Base-by-base conservation (phyloP, 2,888 invertebrate genomes). In the Prenolepis imparis region DNA sequence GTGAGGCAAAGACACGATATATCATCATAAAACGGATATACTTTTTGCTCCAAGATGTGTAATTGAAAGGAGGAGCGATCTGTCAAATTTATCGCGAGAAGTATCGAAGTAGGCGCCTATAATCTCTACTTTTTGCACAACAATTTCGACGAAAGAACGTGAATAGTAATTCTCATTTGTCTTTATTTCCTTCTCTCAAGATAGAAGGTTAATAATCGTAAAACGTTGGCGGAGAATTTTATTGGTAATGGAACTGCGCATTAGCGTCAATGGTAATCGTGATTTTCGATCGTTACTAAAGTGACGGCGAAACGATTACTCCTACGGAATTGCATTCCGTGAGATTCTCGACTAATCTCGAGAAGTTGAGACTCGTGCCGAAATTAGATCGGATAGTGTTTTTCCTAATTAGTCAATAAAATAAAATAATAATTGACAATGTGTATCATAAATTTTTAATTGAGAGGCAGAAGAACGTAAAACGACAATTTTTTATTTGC, bases 161-260 rank as follows among this genome's bases (percentile, higher is more conserved):
- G 55, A 52, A 15, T 36, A 3, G 28, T 52, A 21, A 64, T 67
- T n/a, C 41, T 21, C 18, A 32, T 52, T 63, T 32, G 12, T 12
- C 77, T 67, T 41, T 15, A 59, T 28, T 36, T 24, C 12, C 18
- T 61, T 44, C 24, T 48, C 64, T 41, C 15, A 41, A 52, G 44
- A 12, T 55, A 59, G 52, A 55, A 48, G 68, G 32, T 67, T 78
- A 63, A 82, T 82, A 73, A 83, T 80, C 83, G 64, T 83, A 84
- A 87, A 87, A 72, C 44, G 12, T 11, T 6, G 36, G 2, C 55
- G 57, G 44, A 70, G 36, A 52, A 70, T 82, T 87, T 82, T 77
- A 86, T 73, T 67, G 67, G 32, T 63, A 24, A n/a, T 41, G 18
- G 57, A 24, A 55, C n/a, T n/a, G 70, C 52, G 55, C 36, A 66